Base-by-base conservation (phyloP, 2,797 vertebrate genomes). In the Ispidina picta region DNA sequence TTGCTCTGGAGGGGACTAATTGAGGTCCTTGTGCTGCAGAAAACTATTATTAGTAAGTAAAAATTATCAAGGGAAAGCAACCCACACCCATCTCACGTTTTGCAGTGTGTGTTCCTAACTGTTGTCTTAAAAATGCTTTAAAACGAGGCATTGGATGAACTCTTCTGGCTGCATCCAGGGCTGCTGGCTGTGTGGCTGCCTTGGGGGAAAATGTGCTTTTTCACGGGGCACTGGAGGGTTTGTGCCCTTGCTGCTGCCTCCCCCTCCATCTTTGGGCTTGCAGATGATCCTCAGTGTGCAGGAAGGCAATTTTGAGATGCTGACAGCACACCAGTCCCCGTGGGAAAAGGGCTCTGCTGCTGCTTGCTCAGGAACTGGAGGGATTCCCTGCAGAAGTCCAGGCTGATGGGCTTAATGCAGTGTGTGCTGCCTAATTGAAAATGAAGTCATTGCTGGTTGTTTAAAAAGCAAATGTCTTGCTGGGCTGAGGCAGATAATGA, bases 21-120 rank as follows among this genome's bases (percentile, higher is more conserved):
- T 90, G 87, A 76, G 51, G 62, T 74, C 59, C 77, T 83, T 55
- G 71, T 58, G 58, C 59, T 83, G n/a, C 62, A 59, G 65, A 69
- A 94, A 91, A 82, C 88, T 84, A 11, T 68, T 84, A 76, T 87
- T 88, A 94, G 44, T n/a, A 69, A 91, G 78, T 68, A 76, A 88
- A 89, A 91, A 56, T 56, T 56, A 69, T 44, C 49, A 63, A 65
- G 86, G 82, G 74, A 76, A 52, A 77, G 69, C 4, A 0, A 41
- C 54, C 39, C 2, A 5, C 59, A 31, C 72, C 77, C 35, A 2
- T 88, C 71, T 91, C 71, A 39, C 33, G 1, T 80, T 77, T 83
- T 72, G 35, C 55, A 69, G 3, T 58, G 39, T 29, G 10, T 18
- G 8, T 83, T 48, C 44, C 10, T 70, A 44, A 44, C 28, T 26